Percentiles rank a stretch among this genome's conserved stretches.
These are phyloP conservation scores for Lacerta agilis DNA, from an alignment of 2,797 vertebrate species.

Conservation along the genomic window DNA sequence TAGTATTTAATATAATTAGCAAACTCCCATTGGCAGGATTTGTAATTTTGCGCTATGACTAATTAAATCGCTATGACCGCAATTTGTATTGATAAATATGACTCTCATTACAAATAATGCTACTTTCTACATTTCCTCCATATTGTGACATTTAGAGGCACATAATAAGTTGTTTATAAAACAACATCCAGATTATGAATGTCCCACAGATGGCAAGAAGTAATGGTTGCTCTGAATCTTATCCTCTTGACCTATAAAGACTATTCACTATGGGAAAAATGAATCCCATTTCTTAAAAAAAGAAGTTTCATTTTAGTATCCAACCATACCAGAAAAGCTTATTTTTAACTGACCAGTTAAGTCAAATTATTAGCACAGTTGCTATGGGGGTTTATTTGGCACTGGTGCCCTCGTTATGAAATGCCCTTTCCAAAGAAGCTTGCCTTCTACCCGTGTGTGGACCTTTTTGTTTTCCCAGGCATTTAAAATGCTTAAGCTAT, in stretches of 20 bases:
- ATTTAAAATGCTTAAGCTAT: too few relatives aligned
- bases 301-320: not conserved
- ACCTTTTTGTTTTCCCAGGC: too few relatives aligned
- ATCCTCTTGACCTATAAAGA: conserved; percentile 38
- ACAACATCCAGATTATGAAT: conserved; percentile 6
- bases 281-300: not conserved
- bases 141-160: conserved; percentile 36
- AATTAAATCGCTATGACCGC: conserved; percentile 50
- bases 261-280: not conserved
- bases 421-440: too few relatives aligned
- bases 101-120: conserved; percentile 47
- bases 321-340: not conserved
- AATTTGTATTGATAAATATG: conserved; percentile 39
- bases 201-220: conserved; percentile 19
- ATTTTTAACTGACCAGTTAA: not conserved
- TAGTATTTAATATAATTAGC: conserved; percentile 35
- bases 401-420: too few relatives aligned
- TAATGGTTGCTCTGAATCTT: conserved; percentile 41
- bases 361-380: not conserved
- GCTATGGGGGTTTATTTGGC: not conserved
- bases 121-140: conserved; percentile 34
- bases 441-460: too few relatives aligned
- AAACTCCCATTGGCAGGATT: conserved; percentile 20
- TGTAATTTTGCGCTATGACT: conserved; percentile 36
- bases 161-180: conserved; percentile 51